Evolutionary conservation across 53 echinoderm and acorn worm species (phyloP).

Genomic region (Temnopleurus reevesii): DNA sequence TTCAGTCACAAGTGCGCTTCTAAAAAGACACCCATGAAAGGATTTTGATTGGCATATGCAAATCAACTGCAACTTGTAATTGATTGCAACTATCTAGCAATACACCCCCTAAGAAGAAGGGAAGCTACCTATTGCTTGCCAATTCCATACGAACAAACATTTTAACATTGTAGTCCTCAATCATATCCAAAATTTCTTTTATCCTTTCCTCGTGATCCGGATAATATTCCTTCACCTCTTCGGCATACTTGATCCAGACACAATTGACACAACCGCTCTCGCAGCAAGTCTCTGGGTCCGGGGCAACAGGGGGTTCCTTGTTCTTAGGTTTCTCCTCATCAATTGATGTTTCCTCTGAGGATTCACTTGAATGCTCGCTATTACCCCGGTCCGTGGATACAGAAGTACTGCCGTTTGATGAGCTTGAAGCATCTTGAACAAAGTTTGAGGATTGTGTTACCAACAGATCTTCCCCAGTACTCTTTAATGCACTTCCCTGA

Average conservation of each 20-base stretch:
- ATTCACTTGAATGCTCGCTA: not conserved
- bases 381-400: not conserved
- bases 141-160: constrained; percentile 92
- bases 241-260: constrained; percentile 92
- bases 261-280: constrained; percentile 93
- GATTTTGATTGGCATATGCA: too few relatives aligned
- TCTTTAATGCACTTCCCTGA: not conserved
- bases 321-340: not conserved
- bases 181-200: constrained; percentile 73
- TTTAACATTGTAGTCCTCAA: constrained; percentile 89
- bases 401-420: not conserved
- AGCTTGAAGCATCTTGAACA: not conserved
- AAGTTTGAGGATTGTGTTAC: not conserved
- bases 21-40: too few relatives aligned
- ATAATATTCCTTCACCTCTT: constrained; percentile 76
- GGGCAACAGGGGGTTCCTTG: constrained; percentile 58
- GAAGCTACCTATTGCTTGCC: constrained; percentile 51
- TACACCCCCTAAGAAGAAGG: too few relatives aligned
- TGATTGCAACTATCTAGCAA: too few relatives aligned
- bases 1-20: too few relatives aligned
- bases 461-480: not conserved
- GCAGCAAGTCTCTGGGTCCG: constrained; percentile 91
- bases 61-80: too few relatives aligned
- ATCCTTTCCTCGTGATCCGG: constrained; percentile 67
- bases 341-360: not conserved